Base-by-base conservation (phyloP, 2,797 vertebrate genomes). In the Hozukius guyotensis region DNA sequence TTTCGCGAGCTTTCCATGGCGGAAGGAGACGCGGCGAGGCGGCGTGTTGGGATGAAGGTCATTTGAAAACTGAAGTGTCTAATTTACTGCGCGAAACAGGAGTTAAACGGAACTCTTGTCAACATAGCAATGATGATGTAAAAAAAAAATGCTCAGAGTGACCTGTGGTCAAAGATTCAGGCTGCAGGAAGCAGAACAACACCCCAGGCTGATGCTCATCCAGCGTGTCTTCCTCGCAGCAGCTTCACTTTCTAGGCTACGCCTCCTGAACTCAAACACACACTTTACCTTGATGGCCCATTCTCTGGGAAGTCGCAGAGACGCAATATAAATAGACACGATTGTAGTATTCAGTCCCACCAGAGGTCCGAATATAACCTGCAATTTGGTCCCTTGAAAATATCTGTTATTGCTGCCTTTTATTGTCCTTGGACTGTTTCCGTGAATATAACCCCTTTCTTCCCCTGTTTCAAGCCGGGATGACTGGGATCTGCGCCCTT, bases 11-110 rank as follows among this genome's bases (percentile, higher is more conserved):
- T 85, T 79, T 75, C 88, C 78, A 76, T 34, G 78, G 72, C 12
- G 80, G 63, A 55, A 73, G 66, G 80, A 78, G 34, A 61, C 3
- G 63, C 18, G 13, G 62, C 2, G 16, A 68, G 81, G 74, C 42
- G 22, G 82, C 89, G 3, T 70, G 85, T 78, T 46, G 87, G 56
- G 85, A 89, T 93, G 90, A 95, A 95, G 94, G 94, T 95, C 92
- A 84, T 85, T 75, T 66, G 38, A 69, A 86, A 86, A 75, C 78
- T 14, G 73, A 91, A 82, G 86, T 81, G 79, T 88, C 88, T 87
- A 72, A 86, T 91, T 89, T 81, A 55, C 49, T 16, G 81, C 87
- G 87, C 84, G 85, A 89, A 90, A 87, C 72, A 56, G 53, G 56
- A 90, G 75, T 79, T 56, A 79, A 89, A 85, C 52, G 1, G 76